These are phyloP conservation scores for Python bivittatus DNA, from an alignment of 2,113 vertebrate genomes.

Conservation along the genomic window DNA sequence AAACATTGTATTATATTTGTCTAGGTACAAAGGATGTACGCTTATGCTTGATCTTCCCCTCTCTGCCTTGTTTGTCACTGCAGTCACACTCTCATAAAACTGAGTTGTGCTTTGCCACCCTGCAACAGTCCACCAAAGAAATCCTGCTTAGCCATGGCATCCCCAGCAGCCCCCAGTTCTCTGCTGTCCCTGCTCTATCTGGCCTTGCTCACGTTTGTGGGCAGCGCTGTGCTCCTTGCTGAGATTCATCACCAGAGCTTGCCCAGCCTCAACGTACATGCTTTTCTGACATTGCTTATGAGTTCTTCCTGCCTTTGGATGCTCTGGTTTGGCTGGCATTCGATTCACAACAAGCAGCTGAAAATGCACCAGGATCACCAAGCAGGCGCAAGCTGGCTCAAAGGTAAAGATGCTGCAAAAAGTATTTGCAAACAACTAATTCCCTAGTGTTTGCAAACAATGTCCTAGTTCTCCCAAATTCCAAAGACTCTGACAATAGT, in stretches of 20 bases:
- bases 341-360: constrained; percentile 20
- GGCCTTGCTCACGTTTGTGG: constrained; percentile 41
- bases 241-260: constrained; percentile 42
- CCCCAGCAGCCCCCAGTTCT: constrained; percentile 18
- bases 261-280: constrained; percentile 25
- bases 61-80: neutral
- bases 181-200: constrained; percentile 54
- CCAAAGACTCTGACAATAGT: neutral
- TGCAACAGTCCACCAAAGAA: neutral
- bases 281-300: constrained; percentile 47
- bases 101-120: neutral
- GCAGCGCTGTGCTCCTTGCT: constrained; percentile 44
- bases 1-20: neutral
- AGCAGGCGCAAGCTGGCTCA: constrained; percentile 53
- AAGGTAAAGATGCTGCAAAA: constrained; percentile 30
- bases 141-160: neutral
- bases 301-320: constrained; percentile 52
- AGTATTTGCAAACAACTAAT: neutral
- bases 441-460: neutral
- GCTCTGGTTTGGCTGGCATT: constrained; percentile 50
- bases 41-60: neutral
- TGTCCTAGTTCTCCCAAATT: neutral
- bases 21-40: neutral
- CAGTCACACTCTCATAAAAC: neutral
- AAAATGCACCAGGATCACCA: constrained; percentile 49